These are phyloP conservation scores for Triplophysa yarkandensis DNA, from an alignment of 2,797 vertebrate genomes.

Conservation along the genomic window DNA sequence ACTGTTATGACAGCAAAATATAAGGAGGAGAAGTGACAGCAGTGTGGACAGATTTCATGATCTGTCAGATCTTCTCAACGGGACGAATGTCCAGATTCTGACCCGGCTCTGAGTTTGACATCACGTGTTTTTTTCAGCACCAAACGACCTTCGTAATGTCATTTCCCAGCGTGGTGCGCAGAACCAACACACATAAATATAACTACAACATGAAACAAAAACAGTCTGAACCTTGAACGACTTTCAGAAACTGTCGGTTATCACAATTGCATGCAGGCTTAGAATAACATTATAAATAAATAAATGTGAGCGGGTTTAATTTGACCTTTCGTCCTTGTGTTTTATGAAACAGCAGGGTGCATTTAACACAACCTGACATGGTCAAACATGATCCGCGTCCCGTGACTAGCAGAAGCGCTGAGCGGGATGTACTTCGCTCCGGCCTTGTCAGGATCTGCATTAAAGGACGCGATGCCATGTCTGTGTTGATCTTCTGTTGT, in stretches of 20 bases:
- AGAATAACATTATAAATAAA: not conserved
- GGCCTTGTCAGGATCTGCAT: not conserved
- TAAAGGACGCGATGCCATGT: conserved; percentile 33
- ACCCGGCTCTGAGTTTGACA: conserved; percentile 4
- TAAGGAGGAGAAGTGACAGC: conserved; percentile 5
- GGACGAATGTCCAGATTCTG: not conserved
- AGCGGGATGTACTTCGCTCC: not conserved
- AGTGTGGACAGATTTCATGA: conserved; percentile 10
- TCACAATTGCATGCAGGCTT: not conserved
- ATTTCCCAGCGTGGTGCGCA: not conserved
- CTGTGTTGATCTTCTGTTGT: conserved; percentile 6
- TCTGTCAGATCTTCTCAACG: not conserved
- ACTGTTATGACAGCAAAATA: conserved; percentile 7
- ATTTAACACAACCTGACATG: conserved; percentile 42
- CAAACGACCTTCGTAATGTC: not conserved
- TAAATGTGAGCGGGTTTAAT: not conserved
- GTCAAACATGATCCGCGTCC: conserved; percentile 32
- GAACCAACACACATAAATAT: not conserved
- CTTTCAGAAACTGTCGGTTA: too few species aligned
- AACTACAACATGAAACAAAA: not conserved
- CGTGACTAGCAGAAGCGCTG: conserved; percentile 28
- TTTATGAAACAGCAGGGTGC: conserved; percentile 2
- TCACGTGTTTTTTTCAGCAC: not conserved
- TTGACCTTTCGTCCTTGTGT: not conserved
- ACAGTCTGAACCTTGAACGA: too few species aligned